Conservation (phyloP, 2,888 invertebrate species). For the Chalcosyrphus nemorum region DNA sequence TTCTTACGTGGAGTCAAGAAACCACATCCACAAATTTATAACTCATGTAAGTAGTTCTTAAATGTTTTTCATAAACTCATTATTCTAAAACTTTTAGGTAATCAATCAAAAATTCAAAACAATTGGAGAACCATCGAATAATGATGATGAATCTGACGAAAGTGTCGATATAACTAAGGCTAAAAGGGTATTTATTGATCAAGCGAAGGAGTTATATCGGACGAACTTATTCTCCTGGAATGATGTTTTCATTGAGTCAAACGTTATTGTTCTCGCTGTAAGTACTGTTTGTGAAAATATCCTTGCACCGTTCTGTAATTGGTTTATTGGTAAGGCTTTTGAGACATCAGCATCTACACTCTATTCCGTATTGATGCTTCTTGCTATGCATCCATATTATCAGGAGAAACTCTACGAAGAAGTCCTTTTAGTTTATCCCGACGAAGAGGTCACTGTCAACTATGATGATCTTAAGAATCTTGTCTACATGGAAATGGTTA, state of each 20-base stretch:
- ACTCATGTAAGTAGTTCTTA: constrained; percentile 36
- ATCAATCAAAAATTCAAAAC: constrained; percentile 55
- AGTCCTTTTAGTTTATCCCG: constrained; percentile 59
- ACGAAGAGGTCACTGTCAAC: constrained; percentile 42
- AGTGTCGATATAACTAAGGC: constrained; percentile 56
- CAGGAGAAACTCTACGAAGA: constrained; percentile 75
- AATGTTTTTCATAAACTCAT: not conserved
- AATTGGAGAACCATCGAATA: constrained; percentile 1
- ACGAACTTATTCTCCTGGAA: constrained; percentile 70
- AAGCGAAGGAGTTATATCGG: constrained; percentile 73
- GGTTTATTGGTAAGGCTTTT: constrained; percentile 69
- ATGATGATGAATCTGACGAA: constrained; percentile 6
- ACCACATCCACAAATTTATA: constrained; percentile 44
- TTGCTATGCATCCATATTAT: constrained; percentile 75
- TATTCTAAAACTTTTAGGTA: not conserved
- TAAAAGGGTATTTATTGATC: constrained; percentile 73
- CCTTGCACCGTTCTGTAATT: not conserved
- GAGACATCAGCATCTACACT: constrained; percentile 75
- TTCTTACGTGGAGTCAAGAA: constrained; percentile 58
- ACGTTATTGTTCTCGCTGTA: constrained; percentile 75
- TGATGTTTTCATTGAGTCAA: constrained; percentile 74
- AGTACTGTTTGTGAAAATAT: constrained; percentile 27
- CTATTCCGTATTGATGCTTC: constrained; percentile 71
- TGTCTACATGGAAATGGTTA: constrained; percentile 75
- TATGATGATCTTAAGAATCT: constrained; percentile 70